phyloP scores from a whole-genome alignment of 1,140 invertebrate species.

The Platyscapa corneri region DNA sequence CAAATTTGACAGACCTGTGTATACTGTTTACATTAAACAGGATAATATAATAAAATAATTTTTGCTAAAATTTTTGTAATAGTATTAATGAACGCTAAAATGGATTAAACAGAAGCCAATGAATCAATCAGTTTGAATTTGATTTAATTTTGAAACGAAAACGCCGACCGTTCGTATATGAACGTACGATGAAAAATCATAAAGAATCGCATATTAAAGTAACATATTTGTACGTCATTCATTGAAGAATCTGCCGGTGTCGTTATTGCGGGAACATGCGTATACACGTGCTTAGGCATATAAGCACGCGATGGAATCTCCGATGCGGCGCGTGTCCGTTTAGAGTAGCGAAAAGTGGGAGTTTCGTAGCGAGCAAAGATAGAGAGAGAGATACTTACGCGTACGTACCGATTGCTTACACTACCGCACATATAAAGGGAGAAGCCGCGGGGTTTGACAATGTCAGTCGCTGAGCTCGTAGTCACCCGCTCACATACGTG shows the following conservation, averaged over 20 bases:
- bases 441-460: conserved; percentile 70
- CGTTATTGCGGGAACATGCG: neutral
- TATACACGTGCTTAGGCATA: conserved; percentile 14
- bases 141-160: too few species aligned
- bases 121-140: too few species aligned
- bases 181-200: too few species aligned
- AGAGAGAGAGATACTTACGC: conserved; percentile 8
- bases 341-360: conserved; percentile 13
- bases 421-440: conserved; percentile 71
- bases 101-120: too few species aligned
- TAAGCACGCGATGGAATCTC: neutral
- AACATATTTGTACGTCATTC: neutral
- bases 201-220: too few species aligned
- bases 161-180: too few species aligned
- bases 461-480: conserved; percentile 66
- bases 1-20: too few species aligned
- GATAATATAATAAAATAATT: too few species aligned
- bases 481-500: conserved; percentile 34
- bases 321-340: conserved; percentile 6
- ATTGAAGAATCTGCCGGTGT: conserved; percentile 6
- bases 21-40: too few species aligned
- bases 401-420: conserved; percentile 68
- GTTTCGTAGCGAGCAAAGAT: neutral
- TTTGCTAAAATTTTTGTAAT: too few species aligned
- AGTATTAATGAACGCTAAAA: too few species aligned